Percentiles rank a stretch among this genome's conserved stretches.
Evolutionary conservation across 2,113 vertebrate species (phyloP).

Genomic region (Ageneiosus marmoratus): DNA sequence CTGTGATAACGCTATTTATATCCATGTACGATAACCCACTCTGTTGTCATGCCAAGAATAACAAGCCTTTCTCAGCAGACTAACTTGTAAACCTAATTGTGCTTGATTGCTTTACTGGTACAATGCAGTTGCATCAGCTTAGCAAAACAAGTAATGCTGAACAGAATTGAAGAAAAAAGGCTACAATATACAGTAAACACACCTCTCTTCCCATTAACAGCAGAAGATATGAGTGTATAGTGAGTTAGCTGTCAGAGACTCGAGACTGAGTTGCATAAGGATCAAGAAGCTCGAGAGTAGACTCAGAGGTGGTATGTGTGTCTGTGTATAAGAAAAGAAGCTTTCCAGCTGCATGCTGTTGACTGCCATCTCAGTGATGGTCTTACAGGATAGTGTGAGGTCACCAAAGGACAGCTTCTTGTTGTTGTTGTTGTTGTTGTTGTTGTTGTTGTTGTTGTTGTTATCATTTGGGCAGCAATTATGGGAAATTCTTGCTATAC

Average conservation of each 20-base stretch:
- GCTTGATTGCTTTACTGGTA: conserved; percentile 25
- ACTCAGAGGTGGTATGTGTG: conserved; percentile 11
- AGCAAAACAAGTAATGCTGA: conserved; percentile 8
- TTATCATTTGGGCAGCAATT: conserved; percentile 17
- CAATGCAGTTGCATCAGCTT: conserved; percentile 18
- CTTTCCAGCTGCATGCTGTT: conserved; percentile 42
- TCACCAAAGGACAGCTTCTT: conserved; percentile 49
- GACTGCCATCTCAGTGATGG: conserved; percentile 28
- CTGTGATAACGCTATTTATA: conserved; percentile 34
- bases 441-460: conserved; percentile 42
- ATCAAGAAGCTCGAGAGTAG: conserved; percentile 7
- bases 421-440: conserved; percentile 35
- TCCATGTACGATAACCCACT: background rate
- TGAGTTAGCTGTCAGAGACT: background rate
- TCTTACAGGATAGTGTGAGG: conserved; percentile 39
- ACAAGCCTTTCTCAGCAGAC: conserved; percentile 27
- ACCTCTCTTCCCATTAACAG: background rate
- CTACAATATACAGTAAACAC: background rate
- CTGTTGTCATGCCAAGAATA: conserved; percentile 16
- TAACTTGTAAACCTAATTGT: conserved; percentile 29
- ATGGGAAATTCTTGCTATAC: conserved; percentile 13
- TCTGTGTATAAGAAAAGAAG: conserved; percentile 45
- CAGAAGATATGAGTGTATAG: background rate
- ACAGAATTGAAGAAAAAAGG: background rate
- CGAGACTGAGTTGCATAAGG: conserved; percentile 1